Conservation (phyloP, 2,113 vertebrate species). For the Erinaceus europaeus region DNA sequence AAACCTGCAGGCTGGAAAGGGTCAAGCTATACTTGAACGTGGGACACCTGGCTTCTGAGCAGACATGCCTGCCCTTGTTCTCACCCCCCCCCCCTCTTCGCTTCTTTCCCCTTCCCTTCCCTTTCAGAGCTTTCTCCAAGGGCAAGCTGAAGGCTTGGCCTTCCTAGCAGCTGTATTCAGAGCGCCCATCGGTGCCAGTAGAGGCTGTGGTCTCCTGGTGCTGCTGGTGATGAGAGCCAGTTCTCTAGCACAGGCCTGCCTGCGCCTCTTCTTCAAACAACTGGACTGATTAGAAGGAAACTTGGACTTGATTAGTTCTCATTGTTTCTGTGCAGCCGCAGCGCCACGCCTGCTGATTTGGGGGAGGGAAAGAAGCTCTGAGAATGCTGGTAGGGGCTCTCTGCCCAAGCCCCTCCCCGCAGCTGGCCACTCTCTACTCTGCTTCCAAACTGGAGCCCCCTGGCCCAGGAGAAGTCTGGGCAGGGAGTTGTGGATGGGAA, state of each 20-base stretch:
- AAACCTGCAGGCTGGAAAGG: no score
- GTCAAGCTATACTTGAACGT: not conserved
- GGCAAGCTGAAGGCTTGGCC: not conserved
- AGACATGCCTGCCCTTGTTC: no score
- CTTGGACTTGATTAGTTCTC: constrained; percentile 82
- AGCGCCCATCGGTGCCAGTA: not conserved
- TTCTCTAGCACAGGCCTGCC: constrained; percentile 49
- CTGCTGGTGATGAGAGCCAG: not conserved
- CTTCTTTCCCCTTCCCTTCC: no score
- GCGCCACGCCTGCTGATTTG: constrained; percentile 76
- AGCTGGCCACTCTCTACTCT: constrained; percentile 56
- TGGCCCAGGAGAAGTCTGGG: not conserved
- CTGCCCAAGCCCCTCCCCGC: constrained; percentile 29
- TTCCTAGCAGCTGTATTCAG: no score
- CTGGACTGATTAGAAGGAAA: constrained; percentile 83
- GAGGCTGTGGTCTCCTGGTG: not conserved
- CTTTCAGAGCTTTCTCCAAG: no score
- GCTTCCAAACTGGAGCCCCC: constrained; percentile 24
- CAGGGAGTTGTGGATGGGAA: not conserved
- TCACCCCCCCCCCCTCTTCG: no score
- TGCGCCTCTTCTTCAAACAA: constrained; percentile 74
- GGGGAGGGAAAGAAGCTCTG: constrained; percentile 63
- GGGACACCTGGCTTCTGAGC: no score
- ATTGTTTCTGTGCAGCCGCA: constrained; percentile 68
- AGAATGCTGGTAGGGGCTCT: constrained; percentile 64